Conservation (phyloP, 2,797 vertebrate species). For the Tragopan temminckii region DNA sequence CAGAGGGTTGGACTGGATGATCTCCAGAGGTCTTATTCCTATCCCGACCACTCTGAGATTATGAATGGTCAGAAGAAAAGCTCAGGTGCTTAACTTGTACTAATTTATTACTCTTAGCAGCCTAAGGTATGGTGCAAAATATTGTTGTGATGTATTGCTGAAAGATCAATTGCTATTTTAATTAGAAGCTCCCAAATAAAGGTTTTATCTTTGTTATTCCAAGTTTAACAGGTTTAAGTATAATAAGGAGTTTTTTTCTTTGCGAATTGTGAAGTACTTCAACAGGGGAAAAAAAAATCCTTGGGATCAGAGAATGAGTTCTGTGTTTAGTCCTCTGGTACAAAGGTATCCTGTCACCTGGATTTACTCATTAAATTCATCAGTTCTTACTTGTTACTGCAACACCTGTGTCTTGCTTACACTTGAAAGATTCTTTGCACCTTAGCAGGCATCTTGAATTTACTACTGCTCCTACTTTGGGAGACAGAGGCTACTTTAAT, state of each 20-base stretch:
- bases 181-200: neutral
- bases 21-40: too few species aligned
- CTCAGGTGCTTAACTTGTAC: neutral
- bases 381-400: neutral
- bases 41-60: too few species aligned
- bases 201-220: neutral
- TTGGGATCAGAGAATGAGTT: neutral
- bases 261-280: neutral
- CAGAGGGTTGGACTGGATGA: too few species aligned
- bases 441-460: neutral
- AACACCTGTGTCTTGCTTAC: neutral
- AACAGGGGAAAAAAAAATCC: neutral
- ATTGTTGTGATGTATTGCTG: neutral
- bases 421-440: neutral
- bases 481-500: neutral
- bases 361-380: neutral
- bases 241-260: constrained; percentile 41
- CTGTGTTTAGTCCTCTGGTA: neutral
- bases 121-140: neutral
- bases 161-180: neutral
- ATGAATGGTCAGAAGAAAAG: neutral
- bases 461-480: neutral
- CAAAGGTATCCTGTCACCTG: neutral
- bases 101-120: neutral
- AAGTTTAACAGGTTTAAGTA: neutral